Base-by-base conservation (phyloP, 35 echinoderm and acorn worm genomes). In the Ptychodera flava region DNA sequence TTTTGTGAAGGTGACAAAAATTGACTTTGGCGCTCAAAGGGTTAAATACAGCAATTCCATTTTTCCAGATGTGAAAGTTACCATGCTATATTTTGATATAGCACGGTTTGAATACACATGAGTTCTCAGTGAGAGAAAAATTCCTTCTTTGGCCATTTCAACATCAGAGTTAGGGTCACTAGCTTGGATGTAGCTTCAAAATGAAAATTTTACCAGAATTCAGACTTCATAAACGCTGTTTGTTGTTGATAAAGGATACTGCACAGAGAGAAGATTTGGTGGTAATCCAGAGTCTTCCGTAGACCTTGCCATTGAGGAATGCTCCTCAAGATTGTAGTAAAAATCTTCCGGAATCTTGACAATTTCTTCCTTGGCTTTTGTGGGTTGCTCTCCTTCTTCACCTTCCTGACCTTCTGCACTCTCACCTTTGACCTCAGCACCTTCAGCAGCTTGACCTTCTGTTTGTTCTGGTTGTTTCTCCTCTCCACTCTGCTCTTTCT, bases 241-340 rank as follows among this genome's bases (percentile, higher is more conserved):
- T n/a, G n/a, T n/a, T n/a, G n/a, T n/a, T n/a, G n/a, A n/a, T n/a
- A 87, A 97, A 93, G 95, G 95, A 97, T 97, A 97, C 95, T 89
- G 85, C 16, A 97, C 32, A 30, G 83, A 91, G 16, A 97, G 87
- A 84, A 97, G 82, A 64, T 97, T 90, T 2, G 36, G 30, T 30
- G 95, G 95, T 78, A 97, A 87, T 31, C 92, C 95, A 31, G 92
- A 97, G 28, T 91, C 90, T 85, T 92, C 89, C n/a, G 92, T 84
- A 22, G 84, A 81, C n/a, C 35, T 87, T 16, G 95, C 91, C 36
- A 85, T 91, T 29, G 95, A 97, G 0, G 37, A 78, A 77, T 88
- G 87, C 35, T 93, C 92, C 82, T 91, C 86, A 29, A 86, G 87
- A 53, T 97, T 35, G 77, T 97, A 97, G 36, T 37, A 97, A 85